A percentile compares a stretch with the other conserved stretches of the same genome.
These are phyloP conservation scores for Oryzaephilus surinamensis DNA, from an alignment of 1,140 invertebrate genomes.

Conservation along the genomic window DNA sequence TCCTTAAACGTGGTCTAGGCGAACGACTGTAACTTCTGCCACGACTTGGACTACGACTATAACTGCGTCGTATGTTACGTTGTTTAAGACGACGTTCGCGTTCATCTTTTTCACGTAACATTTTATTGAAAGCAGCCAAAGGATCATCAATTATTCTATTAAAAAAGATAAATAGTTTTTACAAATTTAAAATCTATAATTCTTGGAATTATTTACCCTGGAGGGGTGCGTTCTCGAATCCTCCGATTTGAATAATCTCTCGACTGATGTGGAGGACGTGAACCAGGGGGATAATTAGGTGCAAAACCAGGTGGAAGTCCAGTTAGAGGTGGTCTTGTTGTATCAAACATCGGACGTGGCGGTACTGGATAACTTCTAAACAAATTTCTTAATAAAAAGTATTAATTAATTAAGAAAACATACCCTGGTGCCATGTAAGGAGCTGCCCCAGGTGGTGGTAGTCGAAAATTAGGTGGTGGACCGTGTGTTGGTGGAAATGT, in stretches of 20 bases:
- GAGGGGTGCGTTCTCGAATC: slow-evolving; percentile 33
- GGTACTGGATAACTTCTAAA: slow-evolving; percentile 22
- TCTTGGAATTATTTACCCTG: slow-evolving; percentile 23
- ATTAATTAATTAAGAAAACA: too few species aligned
- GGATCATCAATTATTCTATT: slow-evolving; percentile 66
- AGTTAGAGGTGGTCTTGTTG: slow-evolving; percentile 23
- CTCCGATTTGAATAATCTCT: slow-evolving; percentile 35
- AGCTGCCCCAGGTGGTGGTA: slow-evolving; percentile 26
- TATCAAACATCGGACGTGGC: slow-evolving; percentile 28
- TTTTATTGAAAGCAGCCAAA: slow-evolving; percentile 72
- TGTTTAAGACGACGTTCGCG: slow-evolving; percentile 53
- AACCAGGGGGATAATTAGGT: slow-evolving; percentile 21
- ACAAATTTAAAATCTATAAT: not conserved
- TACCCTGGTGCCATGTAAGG: slow-evolving; percentile 27
- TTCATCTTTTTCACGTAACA: slow-evolving; percentile 74
- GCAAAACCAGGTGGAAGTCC: slow-evolving; percentile 20
- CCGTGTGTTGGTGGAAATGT: slow-evolving; percentile 18
- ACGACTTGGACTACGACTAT: slow-evolving; percentile 41
- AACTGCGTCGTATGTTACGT: slow-evolving; percentile 36
- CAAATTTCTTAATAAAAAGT: not conserved
- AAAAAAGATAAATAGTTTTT: slow-evolving; percentile 11
- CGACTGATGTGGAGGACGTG: slow-evolving; percentile 29
- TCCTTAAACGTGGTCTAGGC: slow-evolving; percentile 38
- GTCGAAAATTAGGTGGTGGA: slow-evolving; percentile 29
- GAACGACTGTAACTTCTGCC: slow-evolving; percentile 34